Base-by-base conservation (phyloP, 92 coral and sea anemone species). In the Paragorgia papillata region DNA sequence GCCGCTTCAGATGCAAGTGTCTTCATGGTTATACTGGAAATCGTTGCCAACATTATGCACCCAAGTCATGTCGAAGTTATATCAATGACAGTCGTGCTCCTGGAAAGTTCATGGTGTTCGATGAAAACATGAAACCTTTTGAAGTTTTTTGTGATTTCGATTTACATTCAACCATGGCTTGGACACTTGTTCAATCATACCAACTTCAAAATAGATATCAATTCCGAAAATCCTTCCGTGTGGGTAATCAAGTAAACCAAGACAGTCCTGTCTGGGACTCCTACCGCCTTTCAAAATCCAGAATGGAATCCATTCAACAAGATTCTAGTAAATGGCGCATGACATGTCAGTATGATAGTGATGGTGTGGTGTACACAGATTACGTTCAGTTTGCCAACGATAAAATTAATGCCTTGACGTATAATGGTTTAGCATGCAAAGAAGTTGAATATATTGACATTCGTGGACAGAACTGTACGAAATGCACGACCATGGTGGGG, bases 101-200 rank as follows among this genome's bases (percentile, higher is more conserved):
- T 2, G 40, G 68, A 3, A 62, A 14, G 26, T 62, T 27, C 43
- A 62, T 43, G 7, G 27, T 62, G 34, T 12, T 62, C 40, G 68
- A 62, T 31, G 21, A 1, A 9, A n/a, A 62, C 31, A 25, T 9
- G n/a, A 34, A 62, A 7, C 68, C 68, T 14, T 31, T 19, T 62
- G 9, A 1, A 8, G 68, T 62, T 39, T 62, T 27, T 10, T 62
- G 68, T 31, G 68, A 29, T n/a, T 31, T 62, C 18, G 40, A 34
- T 15, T 0, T 19, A 1, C 9, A 3, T 10, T 39, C 44, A 7
- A 27, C 18, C 0, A 62, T 17, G 10, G 4, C 44, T 13, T 62
- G 68, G 68, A 62, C 68, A 0, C 68, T 62, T 10, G n/a, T 62
- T 31, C 68, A 62, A 24, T 62, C 68, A 9, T 62, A 24, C 68